A percentile compares a stretch with the other conserved stretches of the same genome.
Conservation (phyloP, 2,888 invertebrate species). For the Drosophila anomelani region DNA sequence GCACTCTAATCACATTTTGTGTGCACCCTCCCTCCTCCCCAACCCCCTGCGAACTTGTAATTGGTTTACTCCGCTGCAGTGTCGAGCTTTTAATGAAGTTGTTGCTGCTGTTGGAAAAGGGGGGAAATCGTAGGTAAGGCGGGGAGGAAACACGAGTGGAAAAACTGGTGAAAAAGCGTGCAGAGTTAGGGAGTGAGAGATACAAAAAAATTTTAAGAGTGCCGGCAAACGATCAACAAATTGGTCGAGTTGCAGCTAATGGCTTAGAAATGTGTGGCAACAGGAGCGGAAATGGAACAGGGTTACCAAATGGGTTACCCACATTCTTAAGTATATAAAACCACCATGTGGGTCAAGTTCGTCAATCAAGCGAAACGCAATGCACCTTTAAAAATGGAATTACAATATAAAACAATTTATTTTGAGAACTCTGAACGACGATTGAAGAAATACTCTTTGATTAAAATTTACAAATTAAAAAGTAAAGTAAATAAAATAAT, state of each 20-base stretch:
- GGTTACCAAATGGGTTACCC: background rate
- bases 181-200: background rate
- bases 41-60: conserved; percentile 55
- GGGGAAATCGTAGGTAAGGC: background rate
- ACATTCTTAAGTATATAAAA: background rate
- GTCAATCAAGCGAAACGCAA: conserved; percentile 7
- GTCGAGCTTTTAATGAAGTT: conserved; percentile 68
- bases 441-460: background rate
- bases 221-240: conserved; percentile 55
- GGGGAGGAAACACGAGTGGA: conserved; percentile 1
- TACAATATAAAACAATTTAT: background rate
- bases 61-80: conserved; percentile 71
- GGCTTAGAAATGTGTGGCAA: conserved; percentile 21
- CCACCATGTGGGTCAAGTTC: conserved; percentile 20
- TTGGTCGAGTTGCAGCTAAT: conserved; percentile 51
- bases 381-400: background rate
- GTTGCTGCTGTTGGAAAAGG: conserved; percentile 22
- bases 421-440: too few relatives aligned
- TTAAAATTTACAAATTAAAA: too few relatives aligned
- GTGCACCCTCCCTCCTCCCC: conserved; percentile 8
- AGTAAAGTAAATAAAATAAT: background rate
- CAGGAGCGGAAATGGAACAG: background rate
- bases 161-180: background rate
- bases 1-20: conserved; percentile 78
- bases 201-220: conserved; percentile 6